phyloP scores from a whole-genome alignment of 1,140 invertebrate species.

The Drosophila bifasciata region DNA sequence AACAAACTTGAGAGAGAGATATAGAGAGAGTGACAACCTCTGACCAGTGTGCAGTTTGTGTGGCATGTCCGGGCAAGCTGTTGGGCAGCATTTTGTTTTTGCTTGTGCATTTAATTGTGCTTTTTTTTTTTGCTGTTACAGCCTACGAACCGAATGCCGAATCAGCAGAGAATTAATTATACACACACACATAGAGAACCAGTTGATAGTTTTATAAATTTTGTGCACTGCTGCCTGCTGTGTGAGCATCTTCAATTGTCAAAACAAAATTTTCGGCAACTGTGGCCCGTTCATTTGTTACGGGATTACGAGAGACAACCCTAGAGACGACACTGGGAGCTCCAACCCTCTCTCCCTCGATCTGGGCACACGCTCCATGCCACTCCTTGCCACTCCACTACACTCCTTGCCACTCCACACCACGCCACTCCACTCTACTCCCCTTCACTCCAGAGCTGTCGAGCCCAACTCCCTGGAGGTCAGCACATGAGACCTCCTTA shows the following conservation, averaged over 20 bases:
- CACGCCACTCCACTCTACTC: slow-evolving; percentile 2
- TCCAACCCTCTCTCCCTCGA: background rate
- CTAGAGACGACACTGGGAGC: background rate
- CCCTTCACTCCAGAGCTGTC: slow-evolving; percentile 3
- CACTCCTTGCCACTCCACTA: background rate
- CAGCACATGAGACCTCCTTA: slow-evolving; percentile 41
- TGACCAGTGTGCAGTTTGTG: slow-evolving; percentile 10
- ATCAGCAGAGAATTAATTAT: slow-evolving; percentile 76
- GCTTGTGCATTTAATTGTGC: slow-evolving; percentile 71
- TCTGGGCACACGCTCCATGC: background rate
- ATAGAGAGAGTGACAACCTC: background rate
- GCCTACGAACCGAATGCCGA: slow-evolving; percentile 57
- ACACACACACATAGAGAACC: slow-evolving; percentile 9
- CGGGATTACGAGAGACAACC: slow-evolving; percentile 55
- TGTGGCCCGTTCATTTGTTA: slow-evolving; percentile 79
- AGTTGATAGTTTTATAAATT: slow-evolving; percentile 68
- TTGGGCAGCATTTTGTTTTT: slow-evolving; percentile 24
- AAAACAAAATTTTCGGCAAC: slow-evolving; percentile 76
- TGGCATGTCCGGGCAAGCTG: slow-evolving; percentile 23
- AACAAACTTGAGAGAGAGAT: no score
- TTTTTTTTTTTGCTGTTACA: slow-evolving; percentile 56
- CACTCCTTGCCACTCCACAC: no score
- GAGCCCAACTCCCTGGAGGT: slow-evolving; percentile 42
- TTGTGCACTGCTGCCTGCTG: slow-evolving; percentile 42
- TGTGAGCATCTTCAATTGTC: slow-evolving; percentile 56